phyloP scores from a whole-genome alignment of 1,140 invertebrate species.

The Pemphigus obesinymphae region DNA sequence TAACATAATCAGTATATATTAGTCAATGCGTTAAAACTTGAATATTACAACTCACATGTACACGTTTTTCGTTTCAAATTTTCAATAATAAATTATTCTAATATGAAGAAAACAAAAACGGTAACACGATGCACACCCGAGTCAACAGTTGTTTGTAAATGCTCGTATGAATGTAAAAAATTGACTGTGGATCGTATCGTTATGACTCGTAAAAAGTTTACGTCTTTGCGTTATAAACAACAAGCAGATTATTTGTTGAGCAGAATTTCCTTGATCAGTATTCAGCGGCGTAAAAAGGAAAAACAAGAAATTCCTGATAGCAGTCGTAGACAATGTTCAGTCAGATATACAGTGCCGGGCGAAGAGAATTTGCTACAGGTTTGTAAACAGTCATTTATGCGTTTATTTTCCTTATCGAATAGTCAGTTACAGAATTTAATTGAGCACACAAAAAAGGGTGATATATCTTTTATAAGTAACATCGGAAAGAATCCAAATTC shows the following conservation, averaged over 20 bases:
- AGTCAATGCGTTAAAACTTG: not conserved
- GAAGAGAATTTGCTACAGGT: not conserved
- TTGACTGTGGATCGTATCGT: not conserved
- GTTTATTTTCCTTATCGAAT: not conserved
- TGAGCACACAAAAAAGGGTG: not conserved
- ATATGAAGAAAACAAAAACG: not conserved
- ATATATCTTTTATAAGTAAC: not conserved
- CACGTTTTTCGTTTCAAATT: not conserved
- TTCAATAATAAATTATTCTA: not conserved
- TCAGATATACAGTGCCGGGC: not conserved
- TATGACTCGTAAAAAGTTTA: slow-evolving; percentile 1
- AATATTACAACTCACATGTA: not conserved
- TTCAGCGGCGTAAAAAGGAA: not conserved
- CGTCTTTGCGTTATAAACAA: not conserved
- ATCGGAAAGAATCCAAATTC: slow-evolving; percentile 3
- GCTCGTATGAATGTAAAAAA: not conserved
- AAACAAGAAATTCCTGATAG: slow-evolving; percentile 1
- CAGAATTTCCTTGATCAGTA: not conserved
- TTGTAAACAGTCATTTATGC: not conserved
- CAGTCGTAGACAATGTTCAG: not conserved
- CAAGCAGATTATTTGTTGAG: not conserved
- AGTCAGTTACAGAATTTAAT: not conserved
- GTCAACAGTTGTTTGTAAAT: not conserved
- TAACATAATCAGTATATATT: not conserved
- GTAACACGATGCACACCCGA: not conserved